phyloP scores from a whole-genome alignment of 2,888 invertebrate species.

The Chesias legatella region DNA sequence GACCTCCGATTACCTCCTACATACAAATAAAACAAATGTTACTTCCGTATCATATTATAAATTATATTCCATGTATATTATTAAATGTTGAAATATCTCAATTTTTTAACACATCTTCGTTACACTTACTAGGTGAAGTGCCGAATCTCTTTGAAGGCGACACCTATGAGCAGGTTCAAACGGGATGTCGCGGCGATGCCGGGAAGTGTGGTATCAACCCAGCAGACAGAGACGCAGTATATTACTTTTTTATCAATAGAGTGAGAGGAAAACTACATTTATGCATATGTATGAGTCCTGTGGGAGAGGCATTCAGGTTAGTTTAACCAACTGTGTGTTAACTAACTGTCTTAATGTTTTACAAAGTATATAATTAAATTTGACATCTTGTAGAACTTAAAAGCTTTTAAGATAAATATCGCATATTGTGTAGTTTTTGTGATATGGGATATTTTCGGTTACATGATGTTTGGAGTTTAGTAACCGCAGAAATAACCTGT shows the following conservation, averaged over 20 bases:
- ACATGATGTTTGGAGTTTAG: too few relatives aligned
- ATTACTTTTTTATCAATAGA: constrained; percentile 90
- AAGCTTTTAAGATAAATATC: too few relatives aligned
- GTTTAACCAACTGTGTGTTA: not conserved
- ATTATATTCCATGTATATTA: too few relatives aligned
- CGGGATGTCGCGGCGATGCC: constrained; percentile 86
- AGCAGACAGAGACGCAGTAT: constrained; percentile 88
- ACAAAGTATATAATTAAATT: too few relatives aligned
- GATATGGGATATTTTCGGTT: too few relatives aligned
- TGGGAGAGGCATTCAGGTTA: constrained; percentile 91
- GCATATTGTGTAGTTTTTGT: too few relatives aligned
- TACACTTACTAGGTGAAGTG: constrained; percentile 84
- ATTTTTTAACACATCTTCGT: not conserved
- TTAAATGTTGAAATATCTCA: too few relatives aligned
- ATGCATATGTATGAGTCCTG: constrained; percentile 94
- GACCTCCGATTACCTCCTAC: too few relatives aligned
- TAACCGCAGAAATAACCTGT: too few relatives aligned
- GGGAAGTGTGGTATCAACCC: constrained; percentile 84
- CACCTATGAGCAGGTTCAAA: constrained; percentile 90
- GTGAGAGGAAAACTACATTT: constrained; percentile 92
- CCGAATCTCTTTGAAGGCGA: constrained; percentile 95
- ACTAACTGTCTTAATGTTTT: too few relatives aligned
- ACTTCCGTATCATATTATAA: not conserved
- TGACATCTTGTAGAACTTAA: too few relatives aligned
- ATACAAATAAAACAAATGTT: not conserved